phyloP scores from a whole-genome alignment of 2,797 vertebrate genomes.

The Lepidocolaptes lacrymiger region DNA sequence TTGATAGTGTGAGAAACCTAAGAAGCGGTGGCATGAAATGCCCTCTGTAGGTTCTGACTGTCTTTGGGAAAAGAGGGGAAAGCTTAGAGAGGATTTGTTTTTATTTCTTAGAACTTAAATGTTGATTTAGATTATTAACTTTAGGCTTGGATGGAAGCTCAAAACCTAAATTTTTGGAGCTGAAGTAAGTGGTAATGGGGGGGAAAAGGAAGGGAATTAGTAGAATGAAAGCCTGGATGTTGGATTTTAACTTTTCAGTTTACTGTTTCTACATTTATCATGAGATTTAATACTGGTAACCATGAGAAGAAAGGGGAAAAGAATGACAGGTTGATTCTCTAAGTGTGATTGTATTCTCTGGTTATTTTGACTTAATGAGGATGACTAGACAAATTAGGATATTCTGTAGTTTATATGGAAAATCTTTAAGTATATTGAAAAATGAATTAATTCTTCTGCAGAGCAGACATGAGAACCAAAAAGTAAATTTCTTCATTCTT shows the following conservation, averaged over 20 bases:
- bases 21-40: accelerated
- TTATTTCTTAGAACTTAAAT: neutral
- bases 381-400: neutral
- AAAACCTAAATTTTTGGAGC: neutral
- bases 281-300: neutral
- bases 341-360: neutral
- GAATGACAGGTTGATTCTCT: neutral
- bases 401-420: neutral
- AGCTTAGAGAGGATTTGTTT: neutral
- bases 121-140: neutral
- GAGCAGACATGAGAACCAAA: neutral
- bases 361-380: neutral
- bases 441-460: neutral
- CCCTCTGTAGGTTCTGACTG: neutral
- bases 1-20: neutral
- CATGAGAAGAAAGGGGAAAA: neutral
- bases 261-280: neutral
- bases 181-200: neutral
- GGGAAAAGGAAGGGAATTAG: neutral
- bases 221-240: neutral
- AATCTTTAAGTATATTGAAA: accelerated
- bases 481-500: neutral
- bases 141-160: neutral
- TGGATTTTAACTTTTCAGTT: neutral
- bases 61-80: neutral